Conservation (phyloP, 2,113 vertebrate genomes). For the Actenoides lindsayi region DNA sequence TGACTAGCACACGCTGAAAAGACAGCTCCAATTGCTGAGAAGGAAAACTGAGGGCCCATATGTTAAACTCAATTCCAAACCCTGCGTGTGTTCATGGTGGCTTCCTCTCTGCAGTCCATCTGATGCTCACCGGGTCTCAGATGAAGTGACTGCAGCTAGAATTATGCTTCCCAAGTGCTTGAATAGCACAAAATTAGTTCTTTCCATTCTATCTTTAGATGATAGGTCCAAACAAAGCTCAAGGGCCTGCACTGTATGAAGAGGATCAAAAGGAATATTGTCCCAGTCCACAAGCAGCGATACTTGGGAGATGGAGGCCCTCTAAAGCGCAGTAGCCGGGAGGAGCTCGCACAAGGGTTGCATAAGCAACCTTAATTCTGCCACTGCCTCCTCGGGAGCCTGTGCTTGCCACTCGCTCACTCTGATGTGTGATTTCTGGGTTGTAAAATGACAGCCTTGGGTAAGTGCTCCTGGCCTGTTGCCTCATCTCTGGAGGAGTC, state of each 20-base stretch:
- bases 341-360: not conserved
- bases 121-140: not conserved
- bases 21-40: not conserved
- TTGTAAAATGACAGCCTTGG: not conserved
- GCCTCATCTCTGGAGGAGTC: not conserved
- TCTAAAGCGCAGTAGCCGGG: not conserved
- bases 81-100: not conserved
- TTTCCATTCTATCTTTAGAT: not conserved
- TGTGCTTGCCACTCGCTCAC: fast-evolving
- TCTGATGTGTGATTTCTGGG: not conserved
- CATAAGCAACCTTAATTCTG: not conserved
- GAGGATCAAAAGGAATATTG: not conserved
- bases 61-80: not conserved
- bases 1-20: not conserved
- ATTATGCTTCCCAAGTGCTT: not conserved
- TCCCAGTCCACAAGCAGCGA: not conserved
- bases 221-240: not conserved
- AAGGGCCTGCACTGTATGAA: not conserved
- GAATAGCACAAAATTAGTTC: not conserved
- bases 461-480: fast-evolving
- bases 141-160: not conserved
- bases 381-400: not conserved
- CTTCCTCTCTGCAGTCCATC: not conserved
- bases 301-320: not conserved
- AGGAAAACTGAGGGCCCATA: fast-evolving